Percentiles rank a stretch among this genome's conserved stretches.
phyloP scores from a whole-genome alignment of 2,888 invertebrate species.

The Cynaeus angustus region DNA sequence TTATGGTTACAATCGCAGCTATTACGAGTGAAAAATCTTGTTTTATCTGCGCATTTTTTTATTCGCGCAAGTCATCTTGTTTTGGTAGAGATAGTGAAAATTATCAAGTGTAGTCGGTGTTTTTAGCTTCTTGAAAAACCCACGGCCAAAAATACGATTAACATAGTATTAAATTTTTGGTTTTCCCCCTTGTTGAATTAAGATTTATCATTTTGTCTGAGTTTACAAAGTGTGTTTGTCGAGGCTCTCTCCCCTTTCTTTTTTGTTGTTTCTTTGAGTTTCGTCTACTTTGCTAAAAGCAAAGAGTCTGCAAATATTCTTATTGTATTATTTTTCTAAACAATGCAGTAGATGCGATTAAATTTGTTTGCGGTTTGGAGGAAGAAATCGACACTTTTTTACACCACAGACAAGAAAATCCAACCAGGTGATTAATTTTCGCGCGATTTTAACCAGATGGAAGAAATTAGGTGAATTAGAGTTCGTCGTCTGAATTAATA shows the following conservation, averaged over 20 bases:
- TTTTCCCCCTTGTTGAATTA: not conserved
- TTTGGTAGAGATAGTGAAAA: too few relatives aligned
- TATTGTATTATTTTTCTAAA: conserved; percentile 1
- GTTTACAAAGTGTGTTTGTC: conserved; percentile 8
- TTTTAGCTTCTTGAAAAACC: too few relatives aligned
- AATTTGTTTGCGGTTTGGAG: conserved; percentile 1
- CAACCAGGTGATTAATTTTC: not conserved
- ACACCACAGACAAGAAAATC: not conserved
- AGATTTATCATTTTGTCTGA: conserved; percentile 18
- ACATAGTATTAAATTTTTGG: too few relatives aligned
- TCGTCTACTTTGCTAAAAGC: not conserved
- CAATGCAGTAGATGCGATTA: not conserved
- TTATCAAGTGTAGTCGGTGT: too few relatives aligned
- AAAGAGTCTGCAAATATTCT: not conserved
- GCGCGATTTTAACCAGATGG: not conserved
- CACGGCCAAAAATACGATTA: too few relatives aligned
- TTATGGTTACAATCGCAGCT: too few relatives aligned
- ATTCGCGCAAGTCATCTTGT: too few relatives aligned
- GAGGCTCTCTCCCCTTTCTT: not conserved
- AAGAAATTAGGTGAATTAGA: not conserved
- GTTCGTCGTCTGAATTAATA: conserved; percentile 9
- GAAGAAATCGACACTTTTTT: not conserved
- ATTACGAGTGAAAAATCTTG: too few relatives aligned
- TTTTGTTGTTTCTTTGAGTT: conserved; percentile 3
- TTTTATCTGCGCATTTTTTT: too few relatives aligned